Conservation (phyloP, 2,888 invertebrate genomes). For the Trichopria drosophilae region DNA sequence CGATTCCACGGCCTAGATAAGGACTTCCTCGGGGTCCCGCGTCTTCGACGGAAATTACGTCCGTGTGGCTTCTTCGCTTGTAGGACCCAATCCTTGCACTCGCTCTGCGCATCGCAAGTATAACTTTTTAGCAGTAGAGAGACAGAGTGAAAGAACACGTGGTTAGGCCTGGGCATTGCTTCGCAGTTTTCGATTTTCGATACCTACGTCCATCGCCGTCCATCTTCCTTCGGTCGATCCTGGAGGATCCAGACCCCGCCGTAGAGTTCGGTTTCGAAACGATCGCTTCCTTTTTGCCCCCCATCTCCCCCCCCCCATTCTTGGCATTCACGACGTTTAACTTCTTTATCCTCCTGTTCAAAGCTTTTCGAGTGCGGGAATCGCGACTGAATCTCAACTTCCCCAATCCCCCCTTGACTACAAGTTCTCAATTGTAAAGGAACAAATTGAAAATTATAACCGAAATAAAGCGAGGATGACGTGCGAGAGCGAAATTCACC, state of each 20-base stretch:
- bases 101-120: slow-evolving; percentile 4
- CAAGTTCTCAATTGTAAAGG: slow-evolving; percentile 49
- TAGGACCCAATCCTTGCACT: too few species aligned
- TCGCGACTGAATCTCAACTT: slow-evolving; percentile 15
- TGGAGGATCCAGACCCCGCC: too few species aligned
- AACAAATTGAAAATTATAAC: slow-evolving; percentile 34
- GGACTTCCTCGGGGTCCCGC: slow-evolving; percentile 27
- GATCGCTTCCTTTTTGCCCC: slow-evolving; percentile 23
- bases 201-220: neutral
- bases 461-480: slow-evolving; percentile 11
- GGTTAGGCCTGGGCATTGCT: too few species aligned
- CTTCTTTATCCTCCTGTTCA: neutral
- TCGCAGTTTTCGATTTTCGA: neutral
- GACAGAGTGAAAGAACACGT: too few species aligned
- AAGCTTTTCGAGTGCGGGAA: too few species aligned
- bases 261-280: too few species aligned
- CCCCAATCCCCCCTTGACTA: slow-evolving; percentile 57
- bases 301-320: slow-evolving; percentile 21
- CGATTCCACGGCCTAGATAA: slow-evolving; percentile 25
- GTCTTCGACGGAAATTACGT: slow-evolving; percentile 26
- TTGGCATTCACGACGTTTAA: slow-evolving; percentile 7
- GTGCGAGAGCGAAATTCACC: neutral
- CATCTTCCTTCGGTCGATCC: too few species aligned
- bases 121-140: neutral
- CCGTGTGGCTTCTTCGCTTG: too few species aligned